Base-by-base conservation (phyloP, 2,888 invertebrate genomes). In the Synergus umbraculus region DNA sequence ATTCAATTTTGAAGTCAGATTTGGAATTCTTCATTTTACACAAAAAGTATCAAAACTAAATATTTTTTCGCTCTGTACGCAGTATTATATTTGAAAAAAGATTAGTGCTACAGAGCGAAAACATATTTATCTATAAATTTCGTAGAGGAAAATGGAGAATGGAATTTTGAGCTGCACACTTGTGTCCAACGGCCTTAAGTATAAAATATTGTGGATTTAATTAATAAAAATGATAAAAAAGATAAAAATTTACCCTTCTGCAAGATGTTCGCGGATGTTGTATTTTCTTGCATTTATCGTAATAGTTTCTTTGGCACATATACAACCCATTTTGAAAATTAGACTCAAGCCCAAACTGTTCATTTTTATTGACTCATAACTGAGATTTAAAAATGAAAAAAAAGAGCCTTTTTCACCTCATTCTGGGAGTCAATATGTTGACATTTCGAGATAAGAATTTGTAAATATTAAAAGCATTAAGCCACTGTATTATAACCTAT, bases 271-370 rank as follows among this genome's bases (percentile, higher is more conserved):
- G 78, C 93, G 93, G 10, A 97, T 93, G 76, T 93, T 93, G 89
- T 96, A 97, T 88, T 95, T 95, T 82, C 94, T 93, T 54, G 95
- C 95, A 90, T 96, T 96, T 76, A 97, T 94, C 78, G 93, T 93
- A 44, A 97, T 91, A 9, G 94, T 94, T 92, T 97, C 96, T 88
- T 94, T 95, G 49, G 95, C 94, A 92, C 97, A 97, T 65, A 96
- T 93, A 90, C 97, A 97, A 49, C 96, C 96, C 93, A 95, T 95
- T 93, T 94, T 95, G 86, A 95, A 93, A 86, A 96, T 94, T 84
- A 95, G 93, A 89, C 94, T 95, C 91, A 96, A 93, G 81, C 95
- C 96, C 87, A 96, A 91, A 84, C 95, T 94, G 89, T 96, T 96
- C 95, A 96, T 96, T 88, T 85, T 86, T 44, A 12, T 15, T 54